Evolutionary conservation across 2,797 vertebrate species (phyloP).

Genomic region (Crocodylus rhombifer): DNA sequence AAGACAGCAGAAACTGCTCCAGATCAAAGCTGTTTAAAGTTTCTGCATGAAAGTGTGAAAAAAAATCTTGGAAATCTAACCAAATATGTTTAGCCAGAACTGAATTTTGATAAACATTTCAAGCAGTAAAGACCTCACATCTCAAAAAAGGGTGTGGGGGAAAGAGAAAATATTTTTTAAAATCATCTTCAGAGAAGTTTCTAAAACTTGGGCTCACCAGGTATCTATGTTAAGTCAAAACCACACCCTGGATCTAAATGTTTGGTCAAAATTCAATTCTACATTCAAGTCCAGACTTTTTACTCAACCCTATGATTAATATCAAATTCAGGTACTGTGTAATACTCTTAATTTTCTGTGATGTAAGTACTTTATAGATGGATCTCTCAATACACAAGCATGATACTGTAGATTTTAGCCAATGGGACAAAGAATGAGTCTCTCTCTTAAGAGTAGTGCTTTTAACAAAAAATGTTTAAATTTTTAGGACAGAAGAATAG

Average conservation of each 20-base stretch:
- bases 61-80: background rate
- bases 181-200: background rate
- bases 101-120: background rate
- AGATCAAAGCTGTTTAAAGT: background rate
- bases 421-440: too few species aligned
- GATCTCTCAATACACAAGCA: too few species aligned
- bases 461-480: background rate
- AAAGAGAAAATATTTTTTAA: background rate
- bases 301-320: background rate
- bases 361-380: too few species aligned
- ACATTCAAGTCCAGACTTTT: background rate
- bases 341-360: too few species aligned
- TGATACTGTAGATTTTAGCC: too few species aligned
- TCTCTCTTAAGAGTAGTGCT: background rate
- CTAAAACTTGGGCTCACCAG: background rate
- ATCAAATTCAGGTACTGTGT: too few species aligned
- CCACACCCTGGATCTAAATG: background rate
- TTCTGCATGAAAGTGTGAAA: background rate
- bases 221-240: background rate
- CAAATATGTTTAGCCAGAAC: background rate
- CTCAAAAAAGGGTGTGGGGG: background rate
- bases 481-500: background rate
- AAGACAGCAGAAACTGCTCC: background rate
- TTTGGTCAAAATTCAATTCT: background rate
- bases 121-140: background rate